Percentiles rank a stretch among this genome's conserved stretches.
Evolutionary conservation across 2,797 vertebrate genomes (phyloP).

Genomic region (Ispidina lecontei): DNA sequence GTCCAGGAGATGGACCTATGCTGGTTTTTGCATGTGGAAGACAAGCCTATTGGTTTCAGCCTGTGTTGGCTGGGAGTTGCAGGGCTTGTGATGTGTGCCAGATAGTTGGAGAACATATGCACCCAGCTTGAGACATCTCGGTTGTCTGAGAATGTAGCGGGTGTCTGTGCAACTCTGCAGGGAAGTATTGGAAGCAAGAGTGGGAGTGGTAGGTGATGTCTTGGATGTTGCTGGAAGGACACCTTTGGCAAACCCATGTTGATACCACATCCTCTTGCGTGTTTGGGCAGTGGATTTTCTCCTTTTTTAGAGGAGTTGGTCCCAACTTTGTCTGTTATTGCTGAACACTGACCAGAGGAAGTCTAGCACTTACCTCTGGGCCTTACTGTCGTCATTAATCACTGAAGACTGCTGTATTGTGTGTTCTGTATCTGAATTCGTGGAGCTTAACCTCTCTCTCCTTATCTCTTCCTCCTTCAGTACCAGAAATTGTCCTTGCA

Average conservation of each 20-base stretch:
- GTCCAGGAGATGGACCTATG: background rate
- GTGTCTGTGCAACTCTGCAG: background rate
- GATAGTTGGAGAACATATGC: fast-evolving
- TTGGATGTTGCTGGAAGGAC: background rate
- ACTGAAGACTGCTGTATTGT: background rate
- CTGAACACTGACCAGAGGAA: background rate
- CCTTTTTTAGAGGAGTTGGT: background rate
- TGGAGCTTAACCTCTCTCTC: background rate
- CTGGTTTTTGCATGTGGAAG: fast-evolving
- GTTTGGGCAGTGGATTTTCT: background rate
- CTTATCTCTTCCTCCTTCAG: conserved; percentile 55
- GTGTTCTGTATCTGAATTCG: fast-evolving
- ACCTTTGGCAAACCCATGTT: fast-evolving
- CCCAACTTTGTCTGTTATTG: background rate
- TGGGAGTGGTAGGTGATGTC: background rate
- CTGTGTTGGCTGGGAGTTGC: background rate
- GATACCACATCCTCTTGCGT: fast-evolving
- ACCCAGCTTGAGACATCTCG: background rate
- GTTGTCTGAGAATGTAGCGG: background rate
- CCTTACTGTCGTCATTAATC: conserved; percentile 35
- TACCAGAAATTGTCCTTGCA: conserved; percentile 77
- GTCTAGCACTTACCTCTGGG: background rate
- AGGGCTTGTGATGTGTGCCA: background rate
- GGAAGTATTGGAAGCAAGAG: background rate
- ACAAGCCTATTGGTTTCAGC: background rate